Evolutionary conservation across 2,113 vertebrate genomes (phyloP), one percentile per base, ranked within the genome.

Genomic region (Chionomys nivalis): DNA sequence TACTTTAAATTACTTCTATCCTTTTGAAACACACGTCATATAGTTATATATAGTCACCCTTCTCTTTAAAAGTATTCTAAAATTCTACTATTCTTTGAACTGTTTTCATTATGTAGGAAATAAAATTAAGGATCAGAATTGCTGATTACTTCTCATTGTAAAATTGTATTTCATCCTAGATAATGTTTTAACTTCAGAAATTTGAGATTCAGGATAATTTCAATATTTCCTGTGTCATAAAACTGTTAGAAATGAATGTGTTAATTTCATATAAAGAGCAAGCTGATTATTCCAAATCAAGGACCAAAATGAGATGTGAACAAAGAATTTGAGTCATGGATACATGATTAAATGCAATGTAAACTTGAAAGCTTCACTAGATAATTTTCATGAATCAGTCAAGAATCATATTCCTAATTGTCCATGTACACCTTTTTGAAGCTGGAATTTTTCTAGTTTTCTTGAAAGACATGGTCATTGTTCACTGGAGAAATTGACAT

Each of bases 241-340:
- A 93, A 61, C 4, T 26, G 73, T 91, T 7, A 78, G 9, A 87
- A 52, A 31, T 13, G 61, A 83, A 93, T 66, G 2, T 93, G 83
- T 77, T 89, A 36, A 91, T 95, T 81, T 49, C 39, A 7, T 93
- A 39, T 78, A 68, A 17, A 24, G 95, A 96, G 87, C 4, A 70
- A 44, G 16, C 3, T 86, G 23, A 66, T 76, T 49, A 81, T 36
- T 93, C 4, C 83, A 76, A 92, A 39, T 58, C 4, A 65, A 73
- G 49, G 21, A 0, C 85, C 75, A 85, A 63, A 72, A 79, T 81
- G 66, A 70, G 24, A 79, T 92, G 36, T 77, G 39, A 90, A 75
- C 36, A 89, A 79, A 90, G 7, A 68, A 2, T 61, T 87, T 77
- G 36, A 73, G 44, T 89, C 83, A 61, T 21, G 61, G 65, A 8